These are phyloP conservation scores for Chorisops tibialis DNA, from an alignment of 2,888 invertebrate genomes.

Conservation along the genomic window DNA sequence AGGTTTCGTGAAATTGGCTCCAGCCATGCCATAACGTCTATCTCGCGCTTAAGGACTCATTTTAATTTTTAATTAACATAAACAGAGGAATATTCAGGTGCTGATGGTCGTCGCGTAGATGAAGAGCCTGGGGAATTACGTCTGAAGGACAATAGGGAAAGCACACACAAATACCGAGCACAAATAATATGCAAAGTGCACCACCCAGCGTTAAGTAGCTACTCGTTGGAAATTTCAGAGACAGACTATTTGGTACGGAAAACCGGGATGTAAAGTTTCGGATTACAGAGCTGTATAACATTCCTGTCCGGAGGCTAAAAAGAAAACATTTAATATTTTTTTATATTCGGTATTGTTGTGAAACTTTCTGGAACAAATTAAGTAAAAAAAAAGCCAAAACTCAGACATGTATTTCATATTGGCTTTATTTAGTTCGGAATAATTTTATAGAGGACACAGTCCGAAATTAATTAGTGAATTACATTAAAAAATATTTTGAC, in stretches of 20 bases:
- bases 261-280: constrained; percentile 11
- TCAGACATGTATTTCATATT: too few relatives aligned
- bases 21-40: not conserved
- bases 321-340: constrained; percentile 18
- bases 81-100: constrained; percentile 13
- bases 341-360: too few relatives aligned
- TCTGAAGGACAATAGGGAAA: not conserved
- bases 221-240: not conserved
- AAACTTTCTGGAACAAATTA: too few relatives aligned
- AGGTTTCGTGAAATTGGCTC: constrained; percentile 14
- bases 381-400: too few relatives aligned
- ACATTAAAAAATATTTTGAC: too few relatives aligned
- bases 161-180: not conserved
- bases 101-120: not conserved
- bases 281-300: constrained; percentile 17
- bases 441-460: too few relatives aligned
- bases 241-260: not conserved
- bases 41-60: not conserved
- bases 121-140: not conserved
- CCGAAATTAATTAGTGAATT: too few relatives aligned
- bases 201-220: not conserved
- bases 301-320: constrained; percentile 11
- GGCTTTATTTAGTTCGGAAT: too few relatives aligned
- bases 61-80: constrained; percentile 27
- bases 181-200: constrained; percentile 10